These are phyloP conservation scores for Nothura maculosa DNA, from an alignment of 2,797 vertebrate species.

Conservation along the genomic window DNA sequence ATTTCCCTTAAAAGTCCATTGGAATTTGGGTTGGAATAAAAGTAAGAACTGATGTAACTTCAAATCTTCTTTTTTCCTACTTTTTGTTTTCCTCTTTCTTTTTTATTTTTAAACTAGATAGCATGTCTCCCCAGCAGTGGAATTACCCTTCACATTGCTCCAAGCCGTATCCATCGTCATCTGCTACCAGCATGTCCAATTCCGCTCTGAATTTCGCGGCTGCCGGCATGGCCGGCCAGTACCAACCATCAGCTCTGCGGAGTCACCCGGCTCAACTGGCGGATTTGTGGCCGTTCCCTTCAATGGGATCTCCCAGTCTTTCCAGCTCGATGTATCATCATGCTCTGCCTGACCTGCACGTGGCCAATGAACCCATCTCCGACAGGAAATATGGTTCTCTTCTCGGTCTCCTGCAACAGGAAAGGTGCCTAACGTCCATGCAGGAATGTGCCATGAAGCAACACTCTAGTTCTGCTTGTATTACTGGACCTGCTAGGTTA, in stretches of 20 bases:
- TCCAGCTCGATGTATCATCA: conserved; percentile 48
- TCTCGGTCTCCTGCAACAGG: conserved; percentile 89
- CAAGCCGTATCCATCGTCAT: conserved; percentile 64
- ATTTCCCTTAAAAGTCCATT: neutral
- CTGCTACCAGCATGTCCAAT: conserved; percentile 44
- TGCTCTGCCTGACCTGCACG: conserved; percentile 52
- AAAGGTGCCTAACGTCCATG: conserved; percentile 79
- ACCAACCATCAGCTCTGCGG: conserved; percentile 57
- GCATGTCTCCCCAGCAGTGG: conserved; percentile 76
- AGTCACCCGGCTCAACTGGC: conserved; percentile 50
- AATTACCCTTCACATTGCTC: conserved; percentile 74
- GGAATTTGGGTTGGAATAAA: conserved; percentile 3
- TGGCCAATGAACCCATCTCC: conserved; percentile 66
- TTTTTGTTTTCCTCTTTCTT: neutral
- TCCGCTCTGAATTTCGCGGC: conserved; percentile 22
- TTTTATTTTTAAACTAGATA: conserved; percentile 76
- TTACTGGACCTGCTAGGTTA: conserved; percentile 73
- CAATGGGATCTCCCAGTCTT: conserved; percentile 58
- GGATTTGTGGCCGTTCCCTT: conserved; percentile 83
- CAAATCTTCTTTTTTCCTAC: conserved; percentile 18
- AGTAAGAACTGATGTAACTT: neutral
- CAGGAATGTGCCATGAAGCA: conserved; percentile 82
- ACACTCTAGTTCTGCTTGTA: conserved; percentile 80
- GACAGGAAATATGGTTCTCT: conserved; percentile 88
- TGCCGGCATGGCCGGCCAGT: conserved; percentile 35